These are phyloP conservation scores for Anolis carolinensis DNA, from an alignment of 2,113 vertebrate genomes.

Conservation along the genomic window DNA sequence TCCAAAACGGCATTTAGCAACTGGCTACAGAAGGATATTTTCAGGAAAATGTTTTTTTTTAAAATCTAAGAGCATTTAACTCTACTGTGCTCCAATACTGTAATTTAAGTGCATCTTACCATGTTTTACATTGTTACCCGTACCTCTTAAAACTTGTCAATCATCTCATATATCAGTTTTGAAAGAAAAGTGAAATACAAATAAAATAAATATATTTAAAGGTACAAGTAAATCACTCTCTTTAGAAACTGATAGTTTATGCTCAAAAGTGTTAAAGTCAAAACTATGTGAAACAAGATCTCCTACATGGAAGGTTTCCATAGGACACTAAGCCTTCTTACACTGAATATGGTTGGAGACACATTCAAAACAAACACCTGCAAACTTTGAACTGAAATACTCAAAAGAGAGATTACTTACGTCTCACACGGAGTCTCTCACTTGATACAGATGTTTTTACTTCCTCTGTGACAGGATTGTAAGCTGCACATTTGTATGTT, in stretches of 20 bases:
- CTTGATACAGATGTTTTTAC: constrained; percentile 92
- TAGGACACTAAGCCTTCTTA: not conserved
- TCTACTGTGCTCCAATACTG: too few relatives aligned
- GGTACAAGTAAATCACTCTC: not conserved
- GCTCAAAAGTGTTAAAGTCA: too few relatives aligned
- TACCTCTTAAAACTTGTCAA: too few relatives aligned
- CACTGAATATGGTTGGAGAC: not conserved
- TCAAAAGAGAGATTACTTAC: constrained; percentile 76
- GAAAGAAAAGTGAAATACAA: too few relatives aligned
- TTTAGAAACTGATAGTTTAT: not conserved
- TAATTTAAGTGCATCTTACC: too few relatives aligned
- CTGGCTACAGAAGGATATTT: too few relatives aligned
- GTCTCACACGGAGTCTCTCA: constrained; percentile 92
- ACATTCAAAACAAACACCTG: not conserved
- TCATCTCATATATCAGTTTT: too few relatives aligned
- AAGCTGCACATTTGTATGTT: constrained; percentile 94
- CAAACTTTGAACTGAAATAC: not conserved
- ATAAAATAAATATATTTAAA: too few relatives aligned
- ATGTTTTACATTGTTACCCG: too few relatives aligned
- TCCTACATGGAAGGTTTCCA: not conserved
- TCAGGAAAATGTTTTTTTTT: too few relatives aligned
- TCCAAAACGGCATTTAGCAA: too few relatives aligned
- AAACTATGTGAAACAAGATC: not conserved
- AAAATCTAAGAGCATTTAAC: too few relatives aligned
- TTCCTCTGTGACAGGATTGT: constrained; percentile 96